Evolutionary conservation across 2,113 vertebrate species (phyloP).

Genomic region (Lycaon pictus): DNA sequence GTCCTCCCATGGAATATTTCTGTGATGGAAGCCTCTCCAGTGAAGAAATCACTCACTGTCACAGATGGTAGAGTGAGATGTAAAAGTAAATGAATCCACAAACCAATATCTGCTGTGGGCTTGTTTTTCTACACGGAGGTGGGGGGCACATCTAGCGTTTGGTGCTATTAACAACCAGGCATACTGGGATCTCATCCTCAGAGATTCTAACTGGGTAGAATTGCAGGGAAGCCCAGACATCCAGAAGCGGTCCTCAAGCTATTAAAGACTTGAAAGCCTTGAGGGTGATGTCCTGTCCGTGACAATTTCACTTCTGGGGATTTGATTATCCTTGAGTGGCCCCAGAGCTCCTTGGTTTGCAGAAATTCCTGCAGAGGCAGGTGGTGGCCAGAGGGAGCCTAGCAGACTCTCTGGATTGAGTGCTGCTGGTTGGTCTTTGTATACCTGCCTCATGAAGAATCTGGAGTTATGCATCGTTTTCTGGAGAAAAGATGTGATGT

Average conservation of each 20-base stretch:
- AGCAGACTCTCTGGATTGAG: background rate
- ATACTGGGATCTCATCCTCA: rapidly evolving
- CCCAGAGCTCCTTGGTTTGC: background rate
- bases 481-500: background rate
- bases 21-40: constrained; percentile 16
- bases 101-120: background rate
- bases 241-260: background rate
- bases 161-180: background rate
- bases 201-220: background rate
- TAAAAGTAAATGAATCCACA: constrained; percentile 46
- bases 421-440: background rate
- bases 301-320: background rate
- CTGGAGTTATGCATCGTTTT: background rate
- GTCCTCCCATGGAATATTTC: constrained; percentile 42
- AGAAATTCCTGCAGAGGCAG: background rate
- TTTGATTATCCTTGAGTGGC: background rate
- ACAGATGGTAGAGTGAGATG: constrained; percentile 16
- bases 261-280: background rate
- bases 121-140: background rate
- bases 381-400: background rate
- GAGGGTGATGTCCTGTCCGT: background rate
- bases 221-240: background rate
- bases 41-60: constrained; percentile 44
- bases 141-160: rapidly evolving
- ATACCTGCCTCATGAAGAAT: background rate